Base-by-base conservation (phyloP, 2,113 vertebrate species). In the Zosterops pallidus region DNA sequence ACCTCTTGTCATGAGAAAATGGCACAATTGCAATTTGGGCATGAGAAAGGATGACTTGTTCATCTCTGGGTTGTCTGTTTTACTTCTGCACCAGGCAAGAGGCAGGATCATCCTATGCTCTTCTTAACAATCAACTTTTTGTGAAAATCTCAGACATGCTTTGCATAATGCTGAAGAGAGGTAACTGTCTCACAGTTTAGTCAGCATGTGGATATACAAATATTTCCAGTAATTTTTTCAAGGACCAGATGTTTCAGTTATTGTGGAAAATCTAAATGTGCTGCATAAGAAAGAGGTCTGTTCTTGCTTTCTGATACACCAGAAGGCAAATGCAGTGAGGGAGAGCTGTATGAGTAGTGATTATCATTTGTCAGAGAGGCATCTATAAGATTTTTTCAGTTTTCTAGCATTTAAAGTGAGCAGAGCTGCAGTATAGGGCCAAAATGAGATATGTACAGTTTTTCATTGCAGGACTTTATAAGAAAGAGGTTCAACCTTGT, bases 401-500 rank as follows among this genome's bases (percentile, higher is more conserved):
- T 86, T 68, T 80, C 21, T 76, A 71, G 7, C 8, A 39, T 35
- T n/a, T 68, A n/a, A 67, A 28, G 6, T 64, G 17, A 79, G 10
- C 26, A 52, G 57, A 86, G 9, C 12, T 92, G 17, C 39, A 33
- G 10, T n/a, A 21, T 1, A 3, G 20, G 33, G 8, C 7, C 41
- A 55, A 49, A 72, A 47, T 33, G 5, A 72, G 33, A 22, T 47
- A 23, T 6, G 37, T 1, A 0, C 0, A 3, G 35, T 20, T 42
- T 76, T 42, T 57, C 14, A 80, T 55, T 31, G n/a, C 12, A 77
- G 37, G 56, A 22, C 28, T 79, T 76, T n/a, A 5, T 41, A 31
- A 24, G 3, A 12, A 41, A 63, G 6, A 35, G 4, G 1, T 35
- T 17, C 28, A 57, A 39, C 24, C 17, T 57, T n/a, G 11, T 47